phyloP scores from a whole-genome alignment of 2,113 vertebrate genomes.

The Stigmatopora nigra region DNA sequence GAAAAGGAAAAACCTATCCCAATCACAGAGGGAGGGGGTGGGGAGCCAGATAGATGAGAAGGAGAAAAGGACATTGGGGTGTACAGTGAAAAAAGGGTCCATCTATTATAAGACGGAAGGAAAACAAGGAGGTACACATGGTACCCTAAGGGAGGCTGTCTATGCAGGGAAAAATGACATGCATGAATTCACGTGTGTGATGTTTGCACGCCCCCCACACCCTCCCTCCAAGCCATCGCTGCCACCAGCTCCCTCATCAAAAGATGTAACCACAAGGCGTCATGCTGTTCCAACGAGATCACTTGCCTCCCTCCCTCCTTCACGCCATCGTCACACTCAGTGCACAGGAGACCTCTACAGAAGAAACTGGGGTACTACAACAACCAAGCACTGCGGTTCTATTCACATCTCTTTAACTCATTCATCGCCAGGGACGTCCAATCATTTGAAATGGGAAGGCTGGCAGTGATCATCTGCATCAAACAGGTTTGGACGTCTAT shows the following conservation, averaged over 20 bases:
- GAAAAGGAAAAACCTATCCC: constrained; percentile 51
- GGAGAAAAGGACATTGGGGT: constrained; percentile 14
- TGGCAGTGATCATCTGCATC: too few relatives aligned
- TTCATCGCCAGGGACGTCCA: too few relatives aligned
- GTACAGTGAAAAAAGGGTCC: too few relatives aligned
- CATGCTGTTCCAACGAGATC: constrained; percentile 54
- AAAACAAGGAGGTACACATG: constrained; percentile 10
- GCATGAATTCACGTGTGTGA: constrained; percentile 21
- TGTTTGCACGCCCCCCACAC: neutral
- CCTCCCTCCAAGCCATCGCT: neutral
- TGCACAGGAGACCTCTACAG: constrained; percentile 61
- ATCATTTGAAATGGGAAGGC: neutral
- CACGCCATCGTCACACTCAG: constrained; percentile 17
- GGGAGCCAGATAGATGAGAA: neutral
- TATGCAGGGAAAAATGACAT: constrained; percentile 25
- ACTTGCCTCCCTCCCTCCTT: constrained; percentile 24
- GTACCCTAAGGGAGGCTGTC: constrained; percentile 17
- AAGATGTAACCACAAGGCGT: constrained; percentile 67
- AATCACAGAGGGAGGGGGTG: constrained; percentile 31
- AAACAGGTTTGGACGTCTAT: neutral
- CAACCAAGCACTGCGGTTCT: constrained; percentile 63
- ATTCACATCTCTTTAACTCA: constrained; percentile 49
- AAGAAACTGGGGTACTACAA: constrained; percentile 58
- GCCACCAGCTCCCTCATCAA: constrained; percentile 59
- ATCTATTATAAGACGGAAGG: constrained; percentile 15